A percentile compares a stretch with the other conserved stretches of the same genome.
phyloP scores from a whole-genome alignment of 2,113 vertebrate genomes.

The Burhinus bistriatus region DNA sequence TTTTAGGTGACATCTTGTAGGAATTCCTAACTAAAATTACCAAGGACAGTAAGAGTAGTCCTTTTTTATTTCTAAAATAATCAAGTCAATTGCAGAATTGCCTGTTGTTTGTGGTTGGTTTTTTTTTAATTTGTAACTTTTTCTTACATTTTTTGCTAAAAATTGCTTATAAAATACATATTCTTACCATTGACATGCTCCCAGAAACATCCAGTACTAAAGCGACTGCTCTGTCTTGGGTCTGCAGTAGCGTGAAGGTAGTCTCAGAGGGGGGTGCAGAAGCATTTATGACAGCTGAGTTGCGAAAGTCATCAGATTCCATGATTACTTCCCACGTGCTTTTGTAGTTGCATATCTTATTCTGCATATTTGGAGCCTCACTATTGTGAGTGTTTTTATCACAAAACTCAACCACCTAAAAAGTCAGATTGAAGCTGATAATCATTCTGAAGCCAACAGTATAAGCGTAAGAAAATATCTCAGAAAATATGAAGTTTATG shows the following conservation, averaged over 20 bases:
- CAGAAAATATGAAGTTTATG: background rate
- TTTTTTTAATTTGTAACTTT: background rate
- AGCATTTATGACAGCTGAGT: background rate
- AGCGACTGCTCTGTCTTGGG: conserved; percentile 41
- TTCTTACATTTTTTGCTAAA: background rate
- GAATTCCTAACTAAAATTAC: background rate
- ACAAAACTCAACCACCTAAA: conserved; percentile 74
- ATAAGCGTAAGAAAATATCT: background rate
- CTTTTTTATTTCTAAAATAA: background rate
- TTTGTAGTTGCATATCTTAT: conserved; percentile 68
- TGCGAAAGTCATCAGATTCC: conserved; percentile 61
- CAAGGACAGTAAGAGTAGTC: background rate
- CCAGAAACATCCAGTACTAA: conserved; percentile 75
- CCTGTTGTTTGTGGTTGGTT: no score
- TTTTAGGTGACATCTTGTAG: background rate
- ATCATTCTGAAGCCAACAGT: background rate
- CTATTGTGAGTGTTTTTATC: conserved; percentile 61
- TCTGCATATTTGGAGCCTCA: conserved; percentile 75
- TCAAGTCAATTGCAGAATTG: background rate
- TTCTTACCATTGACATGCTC: conserved; percentile 64
- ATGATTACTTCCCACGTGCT: conserved; percentile 72
- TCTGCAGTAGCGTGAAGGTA: conserved; percentile 57
- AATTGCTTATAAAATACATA: background rate
- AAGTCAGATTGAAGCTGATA: background rate
- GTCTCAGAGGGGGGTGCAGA: background rate